A percentile compares a stretch with the other conserved stretches of the same genome.
These are phyloP conservation scores for Otolemur crassicaudatus DNA, from an alignment of 2,797 vertebrate genomes.

Conservation along the genomic window DNA sequence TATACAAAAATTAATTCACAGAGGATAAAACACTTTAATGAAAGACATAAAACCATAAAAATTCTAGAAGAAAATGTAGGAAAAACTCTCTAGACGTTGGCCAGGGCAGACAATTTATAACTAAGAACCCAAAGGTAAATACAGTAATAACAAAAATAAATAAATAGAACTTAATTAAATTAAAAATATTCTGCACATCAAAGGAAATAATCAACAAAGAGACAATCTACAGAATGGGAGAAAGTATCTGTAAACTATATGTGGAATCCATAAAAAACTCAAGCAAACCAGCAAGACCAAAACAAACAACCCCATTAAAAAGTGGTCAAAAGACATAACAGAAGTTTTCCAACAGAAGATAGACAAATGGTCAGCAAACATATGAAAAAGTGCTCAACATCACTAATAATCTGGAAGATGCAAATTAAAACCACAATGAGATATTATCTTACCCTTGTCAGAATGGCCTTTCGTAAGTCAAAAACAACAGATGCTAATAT, in stretches of 20 bases:
- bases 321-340: not conserved
- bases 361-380: not conserved
- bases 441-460: not conserved
- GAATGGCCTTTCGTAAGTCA: not conserved
- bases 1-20: not conserved
- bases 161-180: not conserved
- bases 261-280: not conserved
- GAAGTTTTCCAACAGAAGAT: not conserved
- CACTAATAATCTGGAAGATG: not conserved
- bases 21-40: not conserved
- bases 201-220: not conserved
- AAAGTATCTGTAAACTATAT: not conserved
- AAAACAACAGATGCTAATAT: not conserved
- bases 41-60: not conserved
- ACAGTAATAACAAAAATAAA: not conserved
- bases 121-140: not conserved
- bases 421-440: not conserved
- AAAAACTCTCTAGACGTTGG: not conserved
- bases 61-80: not conserved
- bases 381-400: not conserved
- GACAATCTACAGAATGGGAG: not conserved
- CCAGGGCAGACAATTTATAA: not conserved
- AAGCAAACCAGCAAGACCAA: not conserved
- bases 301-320: not conserved
- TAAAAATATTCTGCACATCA: not conserved